Evolutionary conservation across 2,797 vertebrate genomes (phyloP), one percentile per base, ranked within the genome.

Genomic region (Pseudochirops cupreus): DNA sequence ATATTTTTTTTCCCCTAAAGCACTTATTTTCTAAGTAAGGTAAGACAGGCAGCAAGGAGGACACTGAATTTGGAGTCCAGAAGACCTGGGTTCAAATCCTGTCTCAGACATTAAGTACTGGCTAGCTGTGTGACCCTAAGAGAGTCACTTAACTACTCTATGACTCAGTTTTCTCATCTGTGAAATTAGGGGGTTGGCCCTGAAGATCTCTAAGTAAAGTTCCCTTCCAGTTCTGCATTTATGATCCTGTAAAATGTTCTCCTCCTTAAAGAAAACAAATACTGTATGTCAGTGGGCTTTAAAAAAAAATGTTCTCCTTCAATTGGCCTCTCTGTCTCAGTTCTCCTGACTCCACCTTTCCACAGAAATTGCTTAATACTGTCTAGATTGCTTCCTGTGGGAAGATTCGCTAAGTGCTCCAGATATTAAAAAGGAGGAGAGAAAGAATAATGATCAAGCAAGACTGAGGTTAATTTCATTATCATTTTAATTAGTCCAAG

Each of bases 201-300:
- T 2, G 3, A 87, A 87, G 6, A 14, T 14, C 39, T 87, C 5
- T 46, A 50, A 87, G 62, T 18, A 31, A 59, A 59, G 5, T n/a
- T 26, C 74, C 39, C 74, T 46, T 87, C 74, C 21, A 26, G 62
- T 74, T 74, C 33, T 74, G 14, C 33, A 18, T n/a, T 10, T n/a
- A 50, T 33, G 28, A 39, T 74, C 67, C n/a, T 39, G 67, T 87
- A 87, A 87, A 87, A 50, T 87, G 24, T 24, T 46, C 93, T 97
- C 93, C 93, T 59, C 74, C 93, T 93, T 97, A 94, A 92, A 96
- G 91, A 92, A 96, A 97, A 93, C 93, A 97, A 96, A 94, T 92
- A 93, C 6, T 82, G 90, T 91, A 46, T 13, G 55, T 93, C 93
- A 21, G 24, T 33, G 67, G 91, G 57, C 93, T 94, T 91, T 93